Conservation (phyloP, 2,888 invertebrate species). For the Synanthedon myopaeformis region DNA sequence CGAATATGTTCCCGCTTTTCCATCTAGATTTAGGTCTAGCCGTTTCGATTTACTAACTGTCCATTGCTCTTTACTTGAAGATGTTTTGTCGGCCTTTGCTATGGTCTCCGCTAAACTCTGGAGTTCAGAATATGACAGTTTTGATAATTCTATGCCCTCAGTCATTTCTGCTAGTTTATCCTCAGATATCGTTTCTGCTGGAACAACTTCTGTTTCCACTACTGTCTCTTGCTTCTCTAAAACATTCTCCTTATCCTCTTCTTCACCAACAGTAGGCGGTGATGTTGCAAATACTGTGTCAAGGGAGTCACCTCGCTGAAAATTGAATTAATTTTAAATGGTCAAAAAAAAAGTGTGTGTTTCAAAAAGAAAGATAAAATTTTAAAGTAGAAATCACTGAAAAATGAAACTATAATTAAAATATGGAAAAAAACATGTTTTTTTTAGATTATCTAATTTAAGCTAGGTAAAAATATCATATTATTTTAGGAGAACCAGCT, state of each 20-base stretch:
- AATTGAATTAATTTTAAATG: conserved; percentile 5
- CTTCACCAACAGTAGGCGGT: conserved; percentile 56
- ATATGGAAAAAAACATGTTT: too few relatives aligned
- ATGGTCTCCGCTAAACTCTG: conserved; percentile 57
- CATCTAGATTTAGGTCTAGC: conserved; percentile 54
- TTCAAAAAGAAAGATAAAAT: too few relatives aligned
- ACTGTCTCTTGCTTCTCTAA: conserved; percentile 11
- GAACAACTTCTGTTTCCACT: conserved; percentile 14
- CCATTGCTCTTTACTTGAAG: conserved; percentile 60
- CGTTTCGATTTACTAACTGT: conserved; percentile 53
- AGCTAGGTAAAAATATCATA: too few relatives aligned
- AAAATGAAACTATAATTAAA: too few relatives aligned
- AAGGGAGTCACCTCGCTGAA: conserved; percentile 76
- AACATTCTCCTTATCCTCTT: conserved; percentile 30
- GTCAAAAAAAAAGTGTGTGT: too few relatives aligned
- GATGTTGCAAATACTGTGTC: conserved; percentile 76
- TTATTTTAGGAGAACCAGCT: too few relatives aligned
- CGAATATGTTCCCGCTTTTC: conserved; percentile 64
- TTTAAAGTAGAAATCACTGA: too few relatives aligned
- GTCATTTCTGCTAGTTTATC: conserved; percentile 53
- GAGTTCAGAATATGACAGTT: conserved; percentile 51
- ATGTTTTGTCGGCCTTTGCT: conserved; percentile 49
- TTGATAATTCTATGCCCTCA: conserved; percentile 52
- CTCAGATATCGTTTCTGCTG: conserved; percentile 40
- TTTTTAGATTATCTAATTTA: too few relatives aligned